phyloP scores from a whole-genome alignment of 35 echinoderm and acorn worm genomes.

The Nesometra sesokonis region DNA sequence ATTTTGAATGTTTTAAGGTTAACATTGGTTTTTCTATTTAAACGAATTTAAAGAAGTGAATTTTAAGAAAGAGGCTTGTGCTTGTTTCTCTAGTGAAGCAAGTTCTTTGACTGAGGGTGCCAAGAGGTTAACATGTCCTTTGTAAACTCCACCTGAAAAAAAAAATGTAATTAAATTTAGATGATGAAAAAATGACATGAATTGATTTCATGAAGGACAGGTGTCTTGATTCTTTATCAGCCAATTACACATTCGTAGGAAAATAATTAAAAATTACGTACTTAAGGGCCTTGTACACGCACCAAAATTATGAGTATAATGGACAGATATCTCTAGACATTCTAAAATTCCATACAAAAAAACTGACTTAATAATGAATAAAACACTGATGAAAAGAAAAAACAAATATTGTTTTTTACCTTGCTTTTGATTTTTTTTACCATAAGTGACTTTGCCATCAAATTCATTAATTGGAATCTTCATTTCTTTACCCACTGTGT shows the following conservation, averaged over 20 bases:
- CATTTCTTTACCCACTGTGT: constrained; percentile 54
- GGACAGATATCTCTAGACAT: too few species aligned
- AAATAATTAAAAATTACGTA: too few species aligned
- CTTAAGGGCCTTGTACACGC: too few species aligned
- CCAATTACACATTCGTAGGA: too few species aligned
- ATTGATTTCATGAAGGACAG: too few species aligned
- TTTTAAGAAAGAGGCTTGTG: constrained; percentile 63
- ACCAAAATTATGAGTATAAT: too few species aligned
- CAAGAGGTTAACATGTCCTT: constrained; percentile 82
- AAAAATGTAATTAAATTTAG: not conserved
- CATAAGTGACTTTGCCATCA: constrained; percentile 92
- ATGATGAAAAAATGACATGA: too few species aligned
- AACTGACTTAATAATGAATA: too few species aligned
- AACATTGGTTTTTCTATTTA: too few species aligned
- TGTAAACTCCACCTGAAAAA: constrained; percentile 68
- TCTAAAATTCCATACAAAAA: too few species aligned
- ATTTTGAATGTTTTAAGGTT: too few species aligned
- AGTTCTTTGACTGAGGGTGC: constrained; percentile 77
- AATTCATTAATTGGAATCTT: constrained; percentile 79
- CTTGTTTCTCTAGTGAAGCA: constrained; percentile 53
- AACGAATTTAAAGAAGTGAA: constrained; percentile 56
- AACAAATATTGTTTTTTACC: constrained; percentile 16
- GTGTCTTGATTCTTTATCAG: too few species aligned
- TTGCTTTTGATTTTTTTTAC: constrained; percentile 51
- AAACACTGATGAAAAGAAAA: not conserved